Evolutionary conservation across 2,113 vertebrate genomes (phyloP).

Genomic region (Mandrillus leucophaeus): DNA sequence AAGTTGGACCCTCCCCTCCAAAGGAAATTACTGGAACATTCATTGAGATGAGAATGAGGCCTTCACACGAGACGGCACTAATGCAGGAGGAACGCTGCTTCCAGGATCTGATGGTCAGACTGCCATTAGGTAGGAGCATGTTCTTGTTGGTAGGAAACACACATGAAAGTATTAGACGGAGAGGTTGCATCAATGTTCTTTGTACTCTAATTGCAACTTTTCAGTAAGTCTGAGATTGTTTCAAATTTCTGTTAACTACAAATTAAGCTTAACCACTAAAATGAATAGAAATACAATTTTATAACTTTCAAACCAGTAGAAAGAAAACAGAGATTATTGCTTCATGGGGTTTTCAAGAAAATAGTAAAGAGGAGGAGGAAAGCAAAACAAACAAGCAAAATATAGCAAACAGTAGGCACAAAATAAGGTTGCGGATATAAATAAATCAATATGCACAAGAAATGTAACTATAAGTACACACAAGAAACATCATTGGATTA

Average conservation of each 20-base stretch:
- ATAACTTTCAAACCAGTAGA: neutral
- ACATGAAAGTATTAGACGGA: neutral
- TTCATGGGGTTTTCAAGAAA: neutral
- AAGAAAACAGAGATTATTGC: neutral
- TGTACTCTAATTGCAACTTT: neutral
- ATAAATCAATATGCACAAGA: too few relatives aligned
- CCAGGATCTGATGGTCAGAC: fast-evolving
- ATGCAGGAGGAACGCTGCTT: neutral
- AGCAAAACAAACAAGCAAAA: neutral
- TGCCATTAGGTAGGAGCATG: fast-evolving
- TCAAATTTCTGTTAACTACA: neutral
- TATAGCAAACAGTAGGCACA: neutral
- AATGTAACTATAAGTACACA: neutral
- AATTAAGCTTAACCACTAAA: neutral
- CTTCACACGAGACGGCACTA: fast-evolving
- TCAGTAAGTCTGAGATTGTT: neutral
- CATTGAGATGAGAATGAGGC: neutral
- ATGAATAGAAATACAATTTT: neutral
- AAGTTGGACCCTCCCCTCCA: neutral
- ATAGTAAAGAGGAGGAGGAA: neutral
- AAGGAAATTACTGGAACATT: neutral
- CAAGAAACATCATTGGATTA: neutral
- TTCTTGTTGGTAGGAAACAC: neutral
- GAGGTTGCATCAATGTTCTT: neutral
- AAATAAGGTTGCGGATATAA: neutral